phyloP scores from a whole-genome alignment of 2,888 invertebrate species.

The Asteroscopus sphinx region DNA sequence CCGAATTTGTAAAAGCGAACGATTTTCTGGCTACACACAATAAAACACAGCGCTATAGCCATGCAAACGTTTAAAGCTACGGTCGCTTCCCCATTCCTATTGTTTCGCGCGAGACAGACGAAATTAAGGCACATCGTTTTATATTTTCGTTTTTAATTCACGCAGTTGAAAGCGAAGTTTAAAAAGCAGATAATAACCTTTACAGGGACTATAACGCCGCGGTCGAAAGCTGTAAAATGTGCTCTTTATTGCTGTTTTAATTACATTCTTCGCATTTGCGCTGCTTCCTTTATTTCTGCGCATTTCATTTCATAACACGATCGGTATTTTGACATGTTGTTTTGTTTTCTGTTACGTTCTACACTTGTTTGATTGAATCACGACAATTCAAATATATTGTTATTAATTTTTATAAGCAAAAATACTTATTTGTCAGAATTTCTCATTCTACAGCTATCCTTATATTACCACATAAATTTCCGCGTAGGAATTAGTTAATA shows the following conservation, averaged over 20 bases:
- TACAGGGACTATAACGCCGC: conserved; percentile 73
- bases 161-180: conserved; percentile 79
- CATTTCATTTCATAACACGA: conserved; percentile 68
- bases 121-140: conserved; percentile 81
- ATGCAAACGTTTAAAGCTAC: conserved; percentile 70
- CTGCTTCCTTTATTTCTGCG: conserved; percentile 71
- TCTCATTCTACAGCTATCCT: not conserved
- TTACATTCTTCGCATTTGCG: conserved; percentile 80
- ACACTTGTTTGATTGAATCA: conserved; percentile 19
- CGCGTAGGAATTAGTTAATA: conserved; percentile 71
- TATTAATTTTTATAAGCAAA: not conserved
- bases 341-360: conserved; percentile 16
- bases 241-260: conserved; percentile 83
- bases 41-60: conserved; percentile 57
- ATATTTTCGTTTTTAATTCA: conserved; percentile 84
- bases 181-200: conserved; percentile 86
- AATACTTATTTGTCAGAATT: not conserved
- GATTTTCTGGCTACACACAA: conserved; percentile 57
- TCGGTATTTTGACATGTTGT: conserved; percentile 60
- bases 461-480: conserved; percentile 55
- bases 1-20: conserved; percentile 53
- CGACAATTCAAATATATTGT: not conserved
- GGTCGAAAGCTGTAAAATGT: conserved; percentile 80
- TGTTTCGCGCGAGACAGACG: conserved; percentile 78
- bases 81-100: conserved; percentile 68